Evolutionary conservation across 2,113 vertebrate genomes (phyloP).

Genomic region (Ceyx melanurus): DNA sequence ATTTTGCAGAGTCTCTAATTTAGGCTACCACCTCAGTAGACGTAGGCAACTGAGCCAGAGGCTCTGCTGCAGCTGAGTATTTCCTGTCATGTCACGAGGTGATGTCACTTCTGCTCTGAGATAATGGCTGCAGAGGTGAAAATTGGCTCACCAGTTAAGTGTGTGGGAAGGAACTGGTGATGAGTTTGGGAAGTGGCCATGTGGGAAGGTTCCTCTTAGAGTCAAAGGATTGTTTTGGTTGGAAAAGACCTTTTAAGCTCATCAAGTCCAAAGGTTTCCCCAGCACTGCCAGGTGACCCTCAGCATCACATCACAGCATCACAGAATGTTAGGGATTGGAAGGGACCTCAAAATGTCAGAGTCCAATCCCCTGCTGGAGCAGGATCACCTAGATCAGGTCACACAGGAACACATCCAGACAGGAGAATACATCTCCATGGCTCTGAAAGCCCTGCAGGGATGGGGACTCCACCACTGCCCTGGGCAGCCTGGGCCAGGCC

Average conservation of each 20-base stretch:
- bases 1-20: not conserved
- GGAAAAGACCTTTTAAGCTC: not conserved
- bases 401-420: too few relatives aligned
- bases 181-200: not conserved
- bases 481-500: too few relatives aligned
- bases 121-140: not conserved
- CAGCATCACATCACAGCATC: too few relatives aligned
- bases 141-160: not conserved
- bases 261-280: too few relatives aligned
- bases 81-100: not conserved
- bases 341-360: too few relatives aligned
- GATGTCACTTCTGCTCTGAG: accelerated
- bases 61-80: not conserved
- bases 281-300: too few relatives aligned
- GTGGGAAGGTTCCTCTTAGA: not conserved
- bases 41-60: accelerated
- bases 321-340: too few relatives aligned
- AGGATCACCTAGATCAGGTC: too few relatives aligned
- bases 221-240: not conserved
- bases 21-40: not conserved
- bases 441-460: not conserved
- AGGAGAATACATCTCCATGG: too few relatives aligned
- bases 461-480: not conserved
- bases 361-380: too few relatives aligned
- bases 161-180: not conserved